phyloP scores from a whole-genome alignment of 1,140 invertebrate species.

The Potamilus streckersoni region DNA sequence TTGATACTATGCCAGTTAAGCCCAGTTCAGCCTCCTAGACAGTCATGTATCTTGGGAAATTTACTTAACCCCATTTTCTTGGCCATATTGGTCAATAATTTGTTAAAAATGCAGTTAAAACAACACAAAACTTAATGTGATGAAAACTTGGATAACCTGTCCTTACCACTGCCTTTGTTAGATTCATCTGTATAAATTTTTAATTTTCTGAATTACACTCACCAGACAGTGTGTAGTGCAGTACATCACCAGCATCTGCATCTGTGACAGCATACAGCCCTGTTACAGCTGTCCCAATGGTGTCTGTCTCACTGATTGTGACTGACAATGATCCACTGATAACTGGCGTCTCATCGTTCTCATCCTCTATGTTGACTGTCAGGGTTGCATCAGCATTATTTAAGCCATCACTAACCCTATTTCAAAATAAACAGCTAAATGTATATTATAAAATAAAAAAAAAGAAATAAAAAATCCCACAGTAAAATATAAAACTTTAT shows the following conservation, averaged over 20 bases:
- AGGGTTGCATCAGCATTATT: background rate
- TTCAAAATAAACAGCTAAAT: background rate
- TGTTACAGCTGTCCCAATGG: slow-evolving; percentile 1
- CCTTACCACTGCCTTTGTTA: background rate
- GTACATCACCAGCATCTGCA: slow-evolving; percentile 16
- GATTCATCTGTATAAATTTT: background rate
- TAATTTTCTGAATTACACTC: background rate
- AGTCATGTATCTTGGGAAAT: too few relatives aligned
- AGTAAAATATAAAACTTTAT: too few relatives aligned
- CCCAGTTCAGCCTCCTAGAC: too few relatives aligned
- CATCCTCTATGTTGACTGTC: slow-evolving; percentile 14
- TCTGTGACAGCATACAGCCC: slow-evolving; percentile 9
- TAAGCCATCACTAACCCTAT: background rate
- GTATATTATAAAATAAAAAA: too few relatives aligned
- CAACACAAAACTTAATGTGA: too few relatives aligned
- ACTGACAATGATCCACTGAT: slow-evolving; percentile 3
- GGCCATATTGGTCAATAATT: too few relatives aligned
- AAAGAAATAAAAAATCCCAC: too few relatives aligned
- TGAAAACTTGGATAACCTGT: background rate
- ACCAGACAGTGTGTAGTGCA: slow-evolving; percentile 13
- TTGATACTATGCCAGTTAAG: too few relatives aligned
- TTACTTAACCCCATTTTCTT: too few relatives aligned
- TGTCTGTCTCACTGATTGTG: slow-evolving; percentile 6
- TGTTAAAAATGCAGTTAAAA: too few relatives aligned
- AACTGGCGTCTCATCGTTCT: slow-evolving; percentile 8